Evolutionary conservation across 1,140 invertebrate species (phyloP).

Genomic region (Formica selysi): DNA sequence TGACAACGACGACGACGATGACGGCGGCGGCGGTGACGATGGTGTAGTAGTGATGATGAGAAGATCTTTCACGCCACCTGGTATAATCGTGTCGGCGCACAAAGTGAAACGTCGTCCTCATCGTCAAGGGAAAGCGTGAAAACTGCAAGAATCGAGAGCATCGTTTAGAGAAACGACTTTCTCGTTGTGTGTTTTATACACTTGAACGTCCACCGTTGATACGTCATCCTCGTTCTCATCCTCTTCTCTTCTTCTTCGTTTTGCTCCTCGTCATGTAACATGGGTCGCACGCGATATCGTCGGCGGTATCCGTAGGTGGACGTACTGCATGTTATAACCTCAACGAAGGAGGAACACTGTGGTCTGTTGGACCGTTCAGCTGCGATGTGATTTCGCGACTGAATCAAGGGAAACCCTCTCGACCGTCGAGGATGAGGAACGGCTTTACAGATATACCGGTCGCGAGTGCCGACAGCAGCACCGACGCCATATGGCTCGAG

Average conservation of each 20-base stretch:
- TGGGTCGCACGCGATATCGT: constrained; percentile 69
- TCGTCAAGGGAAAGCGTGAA: constrained; percentile 71
- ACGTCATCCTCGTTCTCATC: constrained; percentile 28
- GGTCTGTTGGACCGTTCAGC: constrained; percentile 18
- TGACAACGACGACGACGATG: background rate
- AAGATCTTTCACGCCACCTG: constrained; percentile 68
- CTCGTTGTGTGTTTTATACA: constrained; percentile 5
- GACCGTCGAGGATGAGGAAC: constrained; percentile 71
- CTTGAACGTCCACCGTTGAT: constrained; percentile 3
- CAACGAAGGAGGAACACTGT: constrained; percentile 28
- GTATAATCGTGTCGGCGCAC: constrained; percentile 64
- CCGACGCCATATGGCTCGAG: constrained; percentile 76
- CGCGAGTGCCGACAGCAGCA: constrained; percentile 72
- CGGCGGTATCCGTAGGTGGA: constrained; percentile 66
- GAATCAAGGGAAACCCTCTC: background rate
- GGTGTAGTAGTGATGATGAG: constrained; percentile 48
- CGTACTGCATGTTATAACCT: constrained; percentile 67
- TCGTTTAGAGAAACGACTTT: constrained; percentile 54
- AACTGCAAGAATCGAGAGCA: constrained; percentile 55
- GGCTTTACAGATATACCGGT: constrained; percentile 71
- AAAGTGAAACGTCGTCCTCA: constrained; percentile 70
- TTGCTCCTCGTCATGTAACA: constrained; percentile 65
- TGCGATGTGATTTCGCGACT: constrained; percentile 64
- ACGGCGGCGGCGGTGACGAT: background rate
- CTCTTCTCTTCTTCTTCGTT: background rate